Percentiles rank a stretch among this genome's conserved stretches.
These are phyloP conservation scores for Protobothrops mucrosquamatus DNA, from an alignment of 2,113 vertebrate species.

Conservation along the genomic window DNA sequence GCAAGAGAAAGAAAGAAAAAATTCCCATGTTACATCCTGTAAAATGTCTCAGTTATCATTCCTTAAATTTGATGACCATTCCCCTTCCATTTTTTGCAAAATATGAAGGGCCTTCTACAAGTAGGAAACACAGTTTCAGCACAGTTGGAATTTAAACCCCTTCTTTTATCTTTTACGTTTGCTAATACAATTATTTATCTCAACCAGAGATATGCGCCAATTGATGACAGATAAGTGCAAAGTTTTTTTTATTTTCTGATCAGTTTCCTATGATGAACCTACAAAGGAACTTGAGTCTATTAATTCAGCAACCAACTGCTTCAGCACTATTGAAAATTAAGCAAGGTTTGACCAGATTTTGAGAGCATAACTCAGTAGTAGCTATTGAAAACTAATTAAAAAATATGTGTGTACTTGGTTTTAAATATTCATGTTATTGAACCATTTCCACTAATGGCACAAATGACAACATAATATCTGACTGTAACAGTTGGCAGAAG, in stretches of 20 bases:
- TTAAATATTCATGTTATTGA: slow-evolving; percentile 71
- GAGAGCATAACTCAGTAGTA: slow-evolving; percentile 53
- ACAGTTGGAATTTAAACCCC: not conserved
- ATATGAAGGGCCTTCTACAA: not conserved
- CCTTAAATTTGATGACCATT: not conserved
- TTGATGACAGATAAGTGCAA: slow-evolving; percentile 43
- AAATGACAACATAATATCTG: slow-evolving; percentile 72
- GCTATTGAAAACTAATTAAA: slow-evolving; percentile 62
- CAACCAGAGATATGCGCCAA: slow-evolving; percentile 30
- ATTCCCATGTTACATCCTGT: not conserved
- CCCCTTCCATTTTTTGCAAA: not conserved
- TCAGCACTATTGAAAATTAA: slow-evolving; percentile 60
- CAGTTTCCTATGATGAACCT: slow-evolving; percentile 28
- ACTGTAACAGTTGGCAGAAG: slow-evolving; percentile 75
- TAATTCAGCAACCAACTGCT: slow-evolving; percentile 53
- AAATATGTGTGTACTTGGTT: slow-evolving; percentile 57
- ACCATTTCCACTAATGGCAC: slow-evolving; percentile 69
- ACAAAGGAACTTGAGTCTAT: slow-evolving; percentile 50
- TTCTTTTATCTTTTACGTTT: not conserved
- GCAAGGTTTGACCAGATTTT: slow-evolving; percentile 58
- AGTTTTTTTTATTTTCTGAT: slow-evolving; percentile 40
- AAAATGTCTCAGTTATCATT: not conserved
- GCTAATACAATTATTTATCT: not conserved
- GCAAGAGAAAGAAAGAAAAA: not conserved
- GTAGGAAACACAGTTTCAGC: not conserved